Conservation (phyloP, 2,888 invertebrate species). For the Ischnus inquisitorius region DNA sequence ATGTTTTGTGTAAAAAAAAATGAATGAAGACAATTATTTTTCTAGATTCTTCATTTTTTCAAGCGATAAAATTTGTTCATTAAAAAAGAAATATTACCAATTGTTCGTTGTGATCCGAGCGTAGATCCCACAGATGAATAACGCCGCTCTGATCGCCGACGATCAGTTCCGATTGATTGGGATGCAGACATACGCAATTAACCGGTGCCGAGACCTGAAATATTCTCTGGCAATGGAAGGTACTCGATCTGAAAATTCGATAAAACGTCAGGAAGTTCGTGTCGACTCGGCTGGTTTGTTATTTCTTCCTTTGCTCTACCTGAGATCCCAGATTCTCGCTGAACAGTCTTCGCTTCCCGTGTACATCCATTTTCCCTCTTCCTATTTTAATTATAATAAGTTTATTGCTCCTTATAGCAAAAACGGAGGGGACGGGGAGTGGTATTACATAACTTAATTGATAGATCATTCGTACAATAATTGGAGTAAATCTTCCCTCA, state of each 20-base stretch:
- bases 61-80: neutral
- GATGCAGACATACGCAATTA: slow-evolving; percentile 97
- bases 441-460: no score
- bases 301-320: slow-evolving; percentile 82
- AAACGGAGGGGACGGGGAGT: no score
- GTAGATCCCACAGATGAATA: slow-evolving; percentile 98
- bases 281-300: neutral
- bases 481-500: no score
- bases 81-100: slow-evolving; percentile 86
- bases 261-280: neutral
- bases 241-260: slow-evolving; percentile 88
- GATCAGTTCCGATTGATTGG: slow-evolving; percentile 98
- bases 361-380: slow-evolving; percentile 98
- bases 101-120: slow-evolving; percentile 94
- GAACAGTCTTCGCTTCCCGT: slow-evolving; percentile 98
- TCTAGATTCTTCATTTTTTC: no score
- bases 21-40: neutral
- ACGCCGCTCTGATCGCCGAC: slow-evolving; percentile 98
- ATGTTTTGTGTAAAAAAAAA: no score
- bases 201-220: slow-evolving; percentile 96
- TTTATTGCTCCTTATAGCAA: no score
- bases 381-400: no score
- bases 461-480: no score
- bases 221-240: slow-evolving; percentile 94
- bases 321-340: slow-evolving; percentile 97